These are phyloP conservation scores for Scaptomyza flava DNA, from an alignment of 2,888 invertebrate species.

Conservation along the genomic window DNA sequence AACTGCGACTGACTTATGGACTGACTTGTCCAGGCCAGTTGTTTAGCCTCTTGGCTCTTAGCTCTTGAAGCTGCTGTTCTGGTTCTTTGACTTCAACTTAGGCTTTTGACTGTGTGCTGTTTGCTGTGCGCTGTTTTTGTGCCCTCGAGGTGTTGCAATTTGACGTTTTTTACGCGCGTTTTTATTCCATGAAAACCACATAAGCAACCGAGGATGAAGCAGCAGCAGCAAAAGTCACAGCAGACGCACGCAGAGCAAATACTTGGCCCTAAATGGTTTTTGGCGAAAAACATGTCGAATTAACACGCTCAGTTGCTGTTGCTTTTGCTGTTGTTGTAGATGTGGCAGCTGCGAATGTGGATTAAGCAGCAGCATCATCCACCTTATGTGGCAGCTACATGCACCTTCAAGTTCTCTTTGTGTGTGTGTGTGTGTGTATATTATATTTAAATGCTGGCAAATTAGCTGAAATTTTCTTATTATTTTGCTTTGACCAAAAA, in stretches of 20 bases:
- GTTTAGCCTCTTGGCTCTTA: constrained; percentile 25
- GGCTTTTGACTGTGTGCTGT: constrained; percentile 18
- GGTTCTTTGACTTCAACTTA: constrained; percentile 29
- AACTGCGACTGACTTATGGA: constrained; percentile 64
- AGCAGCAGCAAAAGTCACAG: constrained; percentile 37
- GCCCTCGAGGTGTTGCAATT: constrained; percentile 83
- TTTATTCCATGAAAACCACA: constrained; percentile 76
- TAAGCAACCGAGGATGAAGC: constrained; percentile 55
- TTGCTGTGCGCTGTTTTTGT: constrained; percentile 39
- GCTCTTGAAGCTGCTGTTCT: constrained; percentile 35
- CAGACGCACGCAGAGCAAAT: constrained; percentile 80
- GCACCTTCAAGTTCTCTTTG: constrained; percentile 52
- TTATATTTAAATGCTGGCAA: constrained; percentile 72
- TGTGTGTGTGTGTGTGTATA: constrained; percentile 55
- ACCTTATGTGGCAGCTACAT: constrained; percentile 45
- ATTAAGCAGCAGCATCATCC: constrained; percentile 45
- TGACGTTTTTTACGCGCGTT: constrained; percentile 82
- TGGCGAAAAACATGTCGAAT: constrained; percentile 82
- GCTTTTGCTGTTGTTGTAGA: constrained; percentile 32
- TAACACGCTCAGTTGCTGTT: constrained; percentile 76
- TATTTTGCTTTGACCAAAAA: constrained; percentile 38
- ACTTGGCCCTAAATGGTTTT: constrained; percentile 80
- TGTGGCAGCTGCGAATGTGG: constrained; percentile 48
- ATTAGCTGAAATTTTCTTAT: constrained; percentile 68
- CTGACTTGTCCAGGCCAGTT: constrained; percentile 34